Base-by-base conservation (phyloP, 2,888 invertebrate species). In the Gandaritis pyraliata region DNA sequence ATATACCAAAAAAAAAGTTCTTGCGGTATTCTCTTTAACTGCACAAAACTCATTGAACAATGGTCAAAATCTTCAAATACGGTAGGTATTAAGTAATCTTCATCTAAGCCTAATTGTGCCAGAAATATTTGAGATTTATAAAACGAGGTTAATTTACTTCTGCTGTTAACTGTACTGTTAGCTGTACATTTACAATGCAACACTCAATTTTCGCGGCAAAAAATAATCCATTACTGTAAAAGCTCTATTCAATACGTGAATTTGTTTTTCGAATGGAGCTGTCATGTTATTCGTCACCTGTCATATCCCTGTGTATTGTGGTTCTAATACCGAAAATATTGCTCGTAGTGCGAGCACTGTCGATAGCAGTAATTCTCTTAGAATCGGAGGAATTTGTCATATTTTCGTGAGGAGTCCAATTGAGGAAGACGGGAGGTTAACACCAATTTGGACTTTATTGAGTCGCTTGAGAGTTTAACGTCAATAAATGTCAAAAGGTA, bases 271-370 rank as follows among this genome's bases (percentile, higher is more conserved):
- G 72, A 72, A 80, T 79, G 77, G 73, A 76, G 75, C 77, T 81
- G 80, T 81, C 82, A 78, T 80, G 73, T 81, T 77, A 78, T 78
- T 77, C 69, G 78, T 81, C 79, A 80, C 65, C 62, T 69, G 72
- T 69, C 70, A 54, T 53, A 67, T 57, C 59, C 56, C 52, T 5
- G 30, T 11, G 38, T 64, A 41, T 65, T 69, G 68, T 68, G 54
- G 56, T 33, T 65, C 56, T 63, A 59, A 62, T 57, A 53, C 15
- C 18, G 38, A 29, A 46, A 51, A 60, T 51, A 59, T 54, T 53
- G 43, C 33, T 41, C 8, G 38, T 45, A 13, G 46, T 48, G 15
- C 5, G 48, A 38, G 46, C 18, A 39, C 29, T 58, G 49, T 52
- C 52, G 41, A 39, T 46, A 41, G 18, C 50, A 61, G 51, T 38